Evolutionary conservation across 2,888 invertebrate genomes (phyloP), one percentile per base, ranked within the genome.

Genomic region (Drosophila tanythrix): DNA sequence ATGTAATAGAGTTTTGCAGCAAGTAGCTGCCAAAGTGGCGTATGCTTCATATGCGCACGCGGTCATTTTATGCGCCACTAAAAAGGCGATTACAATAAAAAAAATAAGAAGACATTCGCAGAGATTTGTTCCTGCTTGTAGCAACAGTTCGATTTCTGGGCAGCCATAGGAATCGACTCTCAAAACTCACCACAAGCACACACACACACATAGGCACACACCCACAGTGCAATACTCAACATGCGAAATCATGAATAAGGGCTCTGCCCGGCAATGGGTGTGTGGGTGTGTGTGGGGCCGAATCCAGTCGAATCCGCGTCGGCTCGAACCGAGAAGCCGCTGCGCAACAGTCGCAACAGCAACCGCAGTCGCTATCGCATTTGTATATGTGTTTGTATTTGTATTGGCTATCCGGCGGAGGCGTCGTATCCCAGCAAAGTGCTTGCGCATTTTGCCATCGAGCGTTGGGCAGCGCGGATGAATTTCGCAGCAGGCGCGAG

Each of bases 401-500:
- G 27, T 40, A 43, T 21, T 57, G 21, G 43, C 53, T 55, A 60
- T 51, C 53, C 59, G 72, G 61, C 76, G 48, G 56, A 48, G 56
- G 48, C 74, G 65, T 46, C 70, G 51, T 72, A 75, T 82, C 81
- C 76, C 75, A 81, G 76, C 81, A 62, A 83, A 81, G 70, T 86
- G 74, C 69, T 88, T 83, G 88, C 89, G 83, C 88, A 88, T 86
- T 88, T 89, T 77, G 88, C 88, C 89, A 74, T 82, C 81, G 86
- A 88, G 81, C 88, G 86, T 88, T 82, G 88, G 86, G 81, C 89
- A 89, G 86, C 82, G 81, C 89, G 88, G 86, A 82, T 79, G 86
- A 79, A 71, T 83, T 82, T 84, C 79, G 82, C 87, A 81, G 72
- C 78, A 74, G 74, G 74, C 82, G 77, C 75, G 74, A 64, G 10